Base-by-base conservation (phyloP, 2,113 vertebrate species). In the Guaruba guarouba region DNA sequence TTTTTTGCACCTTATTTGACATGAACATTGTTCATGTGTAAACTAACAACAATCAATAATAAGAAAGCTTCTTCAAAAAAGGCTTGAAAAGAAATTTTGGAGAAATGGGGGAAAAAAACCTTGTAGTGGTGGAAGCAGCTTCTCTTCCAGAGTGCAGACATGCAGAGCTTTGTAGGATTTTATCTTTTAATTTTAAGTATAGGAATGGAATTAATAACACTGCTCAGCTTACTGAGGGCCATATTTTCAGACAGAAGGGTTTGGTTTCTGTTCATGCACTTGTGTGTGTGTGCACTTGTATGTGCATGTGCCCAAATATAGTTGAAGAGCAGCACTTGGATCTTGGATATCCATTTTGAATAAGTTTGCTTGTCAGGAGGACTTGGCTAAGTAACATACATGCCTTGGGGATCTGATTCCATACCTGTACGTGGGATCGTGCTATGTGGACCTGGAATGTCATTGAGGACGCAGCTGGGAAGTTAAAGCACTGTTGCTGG, bases 181-280 rank as follows among this genome's bases (percentile, higher is more conserved):
- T 76, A 23, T 68, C n/a, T 63, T 88, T 93, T 82, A 6, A 48
- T 46, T 93, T 86, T 89, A 93, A 83, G 44, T 86, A 70, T n/a
- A 70, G 90, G 61, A 82, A 61, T 51, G 61, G 44, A 93, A 80
- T 86, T 31, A 67, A 15, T 79, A 86, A 62, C 63, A 51, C 57
- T 48, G 41, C 63, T 90, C 41, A 67, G 17, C 22, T 88, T 82
- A 62, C 76, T 18, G 35, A 71, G 67, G 63, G 46, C 20, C 1
- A 0, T 70, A 43, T 70, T 88, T 86, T 91, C 76, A 43, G 71
- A 70, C 51, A 80, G 81, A 75, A 88, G 87, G 70, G 41, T 91
- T 93, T 93, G 52, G 37, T 83, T 88, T 91, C 67, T 86, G 23
- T 76, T 78, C 64, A 33, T 23, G n/a, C 46, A n/a, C 48, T 54